phyloP scores from a whole-genome alignment of 2,888 invertebrate genomes.

The Scaptomyza caliginosa region DNA sequence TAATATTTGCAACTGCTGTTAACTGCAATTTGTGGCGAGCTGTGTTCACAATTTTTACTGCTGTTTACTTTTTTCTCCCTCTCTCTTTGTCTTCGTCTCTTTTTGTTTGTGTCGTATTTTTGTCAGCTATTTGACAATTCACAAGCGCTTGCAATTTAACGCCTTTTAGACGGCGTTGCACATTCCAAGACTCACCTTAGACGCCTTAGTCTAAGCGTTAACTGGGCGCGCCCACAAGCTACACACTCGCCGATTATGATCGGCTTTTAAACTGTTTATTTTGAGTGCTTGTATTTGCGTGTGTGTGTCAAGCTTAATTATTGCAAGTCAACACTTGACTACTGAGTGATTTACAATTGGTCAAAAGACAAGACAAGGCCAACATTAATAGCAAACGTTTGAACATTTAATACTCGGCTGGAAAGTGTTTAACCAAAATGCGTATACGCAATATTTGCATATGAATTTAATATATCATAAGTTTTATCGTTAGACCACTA shows the following conservation, averaged over 20 bases:
- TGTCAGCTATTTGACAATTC: constrained; percentile 46
- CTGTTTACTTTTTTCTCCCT: not conserved
- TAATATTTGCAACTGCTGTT: constrained; percentile 41
- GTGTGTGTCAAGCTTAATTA: constrained; percentile 58
- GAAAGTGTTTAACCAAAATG: constrained; percentile 5
- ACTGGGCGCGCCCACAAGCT: constrained; percentile 35
- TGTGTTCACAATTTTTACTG: not conserved
- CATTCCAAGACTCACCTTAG: constrained; percentile 37
- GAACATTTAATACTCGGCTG: constrained; percentile 10
- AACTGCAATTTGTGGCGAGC: constrained; percentile 19
- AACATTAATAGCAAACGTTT: constrained; percentile 13
- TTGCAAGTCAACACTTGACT: constrained; percentile 67
- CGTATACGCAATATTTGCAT: constrained; percentile 47
- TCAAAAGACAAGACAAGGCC: constrained; percentile 55
- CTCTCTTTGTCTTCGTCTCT: constrained; percentile 9
- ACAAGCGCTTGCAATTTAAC: constrained; percentile 56
- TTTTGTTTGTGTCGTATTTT: constrained; percentile 22
- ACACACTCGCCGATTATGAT: constrained; percentile 24
- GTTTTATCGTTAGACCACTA: too few relatives aligned
- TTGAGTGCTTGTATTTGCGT: not conserved
- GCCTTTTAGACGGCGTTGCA: constrained; percentile 34
- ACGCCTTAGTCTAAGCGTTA: constrained; percentile 7
- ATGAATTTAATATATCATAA: too few relatives aligned
- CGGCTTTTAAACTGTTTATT: constrained; percentile 28
- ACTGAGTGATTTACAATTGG: constrained; percentile 60